A percentile compares a stretch with the other conserved stretches of the same genome.
phyloP scores from a whole-genome alignment of 2,113 vertebrate genomes.

The Rhombomys opimus region DNA sequence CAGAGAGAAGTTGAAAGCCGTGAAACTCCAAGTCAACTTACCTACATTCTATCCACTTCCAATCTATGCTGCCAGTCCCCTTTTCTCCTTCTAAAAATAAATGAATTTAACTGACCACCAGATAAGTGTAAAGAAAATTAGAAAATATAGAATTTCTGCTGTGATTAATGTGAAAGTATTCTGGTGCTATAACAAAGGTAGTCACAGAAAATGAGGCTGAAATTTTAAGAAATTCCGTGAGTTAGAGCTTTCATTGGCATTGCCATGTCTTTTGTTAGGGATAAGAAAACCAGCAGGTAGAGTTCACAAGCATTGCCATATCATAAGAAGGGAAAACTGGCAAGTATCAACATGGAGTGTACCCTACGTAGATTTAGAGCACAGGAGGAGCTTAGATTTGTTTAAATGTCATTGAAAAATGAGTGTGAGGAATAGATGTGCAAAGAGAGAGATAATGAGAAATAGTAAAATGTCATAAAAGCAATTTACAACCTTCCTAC shows the following conservation, averaged over 20 bases:
- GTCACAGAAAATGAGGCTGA: conserved; percentile 20
- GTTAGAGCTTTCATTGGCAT: not conserved
- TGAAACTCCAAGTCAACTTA: not conserved
- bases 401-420: not conserved
- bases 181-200: not conserved
- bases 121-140: not conserved
- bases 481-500: not conserved
- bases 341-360: not conserved
- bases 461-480: conserved; percentile 2
- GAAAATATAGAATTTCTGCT: not conserved
- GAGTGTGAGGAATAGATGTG: accelerated
- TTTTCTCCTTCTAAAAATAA: accelerated
- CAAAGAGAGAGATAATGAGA: not conserved
- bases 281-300: not conserved
- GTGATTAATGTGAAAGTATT: not conserved
- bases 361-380: not conserved
- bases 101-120: not conserved
- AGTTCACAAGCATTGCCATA: not conserved
- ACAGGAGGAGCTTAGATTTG: not conserved
- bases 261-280: not conserved
- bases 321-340: not conserved
- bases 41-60: not conserved
- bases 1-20: not conserved
- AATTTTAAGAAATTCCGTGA: not conserved
- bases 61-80: not conserved